Base-by-base conservation (phyloP, 2,888 invertebrate genomes). In the Penaeus monodon region DNA sequence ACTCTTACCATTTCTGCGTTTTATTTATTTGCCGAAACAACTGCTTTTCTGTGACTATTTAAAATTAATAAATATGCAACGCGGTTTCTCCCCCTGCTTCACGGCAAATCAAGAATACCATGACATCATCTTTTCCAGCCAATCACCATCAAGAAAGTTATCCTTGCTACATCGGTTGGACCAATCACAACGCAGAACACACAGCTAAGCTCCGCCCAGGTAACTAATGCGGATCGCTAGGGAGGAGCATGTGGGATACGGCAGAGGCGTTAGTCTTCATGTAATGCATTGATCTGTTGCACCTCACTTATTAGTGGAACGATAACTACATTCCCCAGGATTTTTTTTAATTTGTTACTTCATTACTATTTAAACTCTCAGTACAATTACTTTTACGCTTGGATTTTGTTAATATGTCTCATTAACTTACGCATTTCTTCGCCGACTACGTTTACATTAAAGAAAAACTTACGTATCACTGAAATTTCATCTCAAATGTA, bases 211-310 rank as follows among this genome's bases (percentile, higher is more conserved):
- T n/a, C 77, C 77, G 77, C 77, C 77, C 77, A 49, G 63, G n/a
- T 22, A 27, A 49, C 77, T 77, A 27, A 63, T 24, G 27, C 24
- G 77, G 27, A 57, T n/a, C 29, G 24, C n/a, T 24, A 57, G 77
- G 44, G 57, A n/a, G 57, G 44, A 57, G 27, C 77, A 57, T 57
- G 57, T 20, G 57, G 57, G 57, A 57, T 38, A 29, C n/a, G n/a
- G 77, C 22, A 20, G 77, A 77, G 77, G 77, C 63, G 77, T 77
- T 77, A 77, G 57, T 38, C 77, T 57, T 57, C 57, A 57, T 77
- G 77, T 77, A 77, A 77, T 77, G 77, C 57, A 77, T 77, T 77
- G 77, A 77, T 57, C 57, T 77, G 77, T 57, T 77, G 77, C 77
- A 49, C 77, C 77, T 77, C 77, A 77, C 77, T 57, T 77, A 77